These are phyloP conservation scores for Drosophila peninsularis DNA, from an alignment of 2,888 invertebrate genomes.

Conservation along the genomic window DNA sequence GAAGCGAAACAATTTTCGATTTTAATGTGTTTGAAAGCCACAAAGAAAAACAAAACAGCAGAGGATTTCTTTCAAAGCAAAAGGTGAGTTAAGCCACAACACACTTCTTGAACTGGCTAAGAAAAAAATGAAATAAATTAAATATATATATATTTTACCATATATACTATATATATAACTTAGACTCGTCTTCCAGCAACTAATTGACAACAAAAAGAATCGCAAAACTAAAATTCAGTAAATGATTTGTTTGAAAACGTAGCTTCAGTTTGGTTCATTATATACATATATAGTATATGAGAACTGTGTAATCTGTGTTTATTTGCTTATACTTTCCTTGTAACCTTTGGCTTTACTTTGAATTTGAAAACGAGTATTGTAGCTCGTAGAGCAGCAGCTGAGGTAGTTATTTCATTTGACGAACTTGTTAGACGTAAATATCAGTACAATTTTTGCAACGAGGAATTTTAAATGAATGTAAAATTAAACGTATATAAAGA, in stretches of 20 bases:
- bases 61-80: conserved; percentile 46
- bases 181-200: conserved; percentile 79
- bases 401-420: conserved; percentile 17
- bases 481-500: conserved; percentile 16
- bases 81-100: conserved; percentile 66
- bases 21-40: conserved; percentile 44
- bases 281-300: conserved; percentile 4
- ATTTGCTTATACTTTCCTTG: conserved; percentile 4
- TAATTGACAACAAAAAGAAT: conserved; percentile 61
- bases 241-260: conserved; percentile 2
- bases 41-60: conserved; percentile 3
- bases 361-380: conserved; percentile 16
- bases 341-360: conserved; percentile 32
- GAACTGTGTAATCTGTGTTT: conserved; percentile 2
- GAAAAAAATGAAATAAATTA: conserved; percentile 6
- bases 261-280: conserved; percentile 13
- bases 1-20: conserved; percentile 61
- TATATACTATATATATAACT: conserved; percentile 45
- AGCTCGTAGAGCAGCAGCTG: conserved; percentile 46
- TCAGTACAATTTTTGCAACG: conserved; percentile 79
- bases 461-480: conserved; percentile 66
- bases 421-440: conserved; percentile 57
- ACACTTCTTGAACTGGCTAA: conserved; percentile 33
- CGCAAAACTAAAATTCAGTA: conserved; percentile 15
- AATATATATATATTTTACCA: background rate